phyloP scores from a whole-genome alignment of 2,888 invertebrate genomes.

The Phlogophora meticulosa region DNA sequence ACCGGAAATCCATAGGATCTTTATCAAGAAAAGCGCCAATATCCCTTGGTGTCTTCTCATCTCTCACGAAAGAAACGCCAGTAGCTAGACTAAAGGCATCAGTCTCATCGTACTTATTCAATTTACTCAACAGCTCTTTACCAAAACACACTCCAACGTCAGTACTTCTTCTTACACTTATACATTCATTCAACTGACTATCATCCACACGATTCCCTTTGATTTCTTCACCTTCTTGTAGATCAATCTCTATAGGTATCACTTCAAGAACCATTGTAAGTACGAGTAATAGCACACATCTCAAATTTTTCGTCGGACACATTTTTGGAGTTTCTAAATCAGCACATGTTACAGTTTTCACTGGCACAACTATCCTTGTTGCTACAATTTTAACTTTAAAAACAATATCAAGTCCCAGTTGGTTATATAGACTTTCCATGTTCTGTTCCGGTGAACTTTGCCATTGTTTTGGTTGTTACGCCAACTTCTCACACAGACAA shows the following conservation, averaged over 20 bases:
- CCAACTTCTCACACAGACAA: conserved; percentile 87
- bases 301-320: conserved; percentile 45
- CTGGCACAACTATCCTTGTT: conserved; percentile 74
- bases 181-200: conserved; percentile 84
- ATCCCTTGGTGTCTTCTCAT: conserved; percentile 92
- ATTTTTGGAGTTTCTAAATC: conserved; percentile 49
- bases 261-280: conserved; percentile 75
- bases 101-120: conserved; percentile 92
- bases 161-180: conserved; percentile 81
- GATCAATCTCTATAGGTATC: conserved; percentile 80
- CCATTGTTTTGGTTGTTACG: conserved; percentile 89
- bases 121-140: conserved; percentile 92
- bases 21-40: conserved; percentile 93
- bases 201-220: conserved; percentile 80
- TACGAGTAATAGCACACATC: conserved; percentile 65
- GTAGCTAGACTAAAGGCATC: conserved; percentile 93
- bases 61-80: conserved; percentile 92
- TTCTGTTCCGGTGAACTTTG: conserved; percentile 90
- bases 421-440: conserved; percentile 89
- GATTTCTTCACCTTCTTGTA: conserved; percentile 83
- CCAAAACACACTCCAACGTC: conserved; percentile 93
- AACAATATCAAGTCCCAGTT: conserved; percentile 78
- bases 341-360: conserved; percentile 49
- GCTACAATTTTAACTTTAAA: conserved; percentile 81
- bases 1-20: conserved; percentile 94